phyloP scores from a whole-genome alignment of 2,888 invertebrate species.

The Drosophila meridiana region DNA sequence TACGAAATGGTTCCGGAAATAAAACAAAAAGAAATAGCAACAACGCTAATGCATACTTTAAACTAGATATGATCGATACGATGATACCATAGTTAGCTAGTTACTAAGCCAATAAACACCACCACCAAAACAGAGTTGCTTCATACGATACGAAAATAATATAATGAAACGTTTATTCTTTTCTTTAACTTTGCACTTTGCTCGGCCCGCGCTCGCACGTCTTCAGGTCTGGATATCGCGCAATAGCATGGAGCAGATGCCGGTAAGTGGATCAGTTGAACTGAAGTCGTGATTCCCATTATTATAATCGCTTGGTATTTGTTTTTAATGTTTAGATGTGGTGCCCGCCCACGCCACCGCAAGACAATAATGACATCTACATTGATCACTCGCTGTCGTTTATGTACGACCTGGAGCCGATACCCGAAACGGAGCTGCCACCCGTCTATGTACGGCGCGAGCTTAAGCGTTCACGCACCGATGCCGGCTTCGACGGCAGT shows the following conservation, averaged over 20 bases:
- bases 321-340: slow-evolving; percentile 89
- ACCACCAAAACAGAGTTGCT: slow-evolving; percentile 84
- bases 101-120: slow-evolving; percentile 81
- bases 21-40: slow-evolving; percentile 56
- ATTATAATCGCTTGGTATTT: slow-evolving; percentile 8
- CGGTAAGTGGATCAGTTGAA: slow-evolving; percentile 87
- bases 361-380: slow-evolving; percentile 96
- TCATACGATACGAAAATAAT: slow-evolving; percentile 80
- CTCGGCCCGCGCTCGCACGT: slow-evolving; percentile 20
- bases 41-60: slow-evolving; percentile 55
- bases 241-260: slow-evolving; percentile 90
- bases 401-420: slow-evolving; percentile 91
- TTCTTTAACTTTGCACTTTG: slow-evolving; percentile 74
- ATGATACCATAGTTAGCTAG: slow-evolving; percentile 62
- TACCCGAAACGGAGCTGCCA: slow-evolving; percentile 92
- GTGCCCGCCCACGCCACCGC: slow-evolving; percentile 98
- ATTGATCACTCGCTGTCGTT: slow-evolving; percentile 93
- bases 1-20: slow-evolving; percentile 68
- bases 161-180: slow-evolving; percentile 76
- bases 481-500: slow-evolving; percentile 87
- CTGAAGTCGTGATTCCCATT: neutral
- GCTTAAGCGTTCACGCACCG: slow-evolving; percentile 89
- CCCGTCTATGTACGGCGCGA: slow-evolving; percentile 93
- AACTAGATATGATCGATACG: slow-evolving; percentile 23
- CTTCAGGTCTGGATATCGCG: slow-evolving; percentile 92